Evolutionary conservation across 2,797 vertebrate genomes (phyloP), one percentile per base, ranked within the genome.

Genomic region (Malurus leucopterus): DNA sequence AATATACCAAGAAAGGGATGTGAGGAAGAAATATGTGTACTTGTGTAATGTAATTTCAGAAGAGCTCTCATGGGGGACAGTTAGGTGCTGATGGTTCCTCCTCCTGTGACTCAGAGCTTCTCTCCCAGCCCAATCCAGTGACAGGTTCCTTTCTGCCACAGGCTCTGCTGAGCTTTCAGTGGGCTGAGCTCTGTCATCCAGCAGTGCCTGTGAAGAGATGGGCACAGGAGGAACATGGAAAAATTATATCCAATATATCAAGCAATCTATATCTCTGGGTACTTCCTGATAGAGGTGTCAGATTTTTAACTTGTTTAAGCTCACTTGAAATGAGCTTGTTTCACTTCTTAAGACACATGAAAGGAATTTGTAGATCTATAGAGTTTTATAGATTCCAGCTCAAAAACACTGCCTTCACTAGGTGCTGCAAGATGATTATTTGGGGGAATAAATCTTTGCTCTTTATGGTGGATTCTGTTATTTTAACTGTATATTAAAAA

Each of bases 401-500:
- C 13, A 38, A 64, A 76, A 71, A 1, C 0, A 0, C 6, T 84
- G 15, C 15, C 18, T 59, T 85, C 50, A 27, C 30, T 57, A 32
- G 38, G 14, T 85, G 50, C 46, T 87, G 3, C 15, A 29, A 18
- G 26, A 14, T 26, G 16, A 36, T 53, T 64, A 40, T 86, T 86
- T 68, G 24, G 55, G 74, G 57, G 55, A 78, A 32, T 30, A 58
- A 57, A 36, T 72, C 17, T 71, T 71, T 74, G 65, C 32, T 77
- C 36, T 72, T 92, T n/a, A 16, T 24, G 59, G 29, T 72, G 40
- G 68, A 71, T 77, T 89, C 32, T 62, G 30, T 82, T 49, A 18
- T 29, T 75, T 67, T 55, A 76, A 67, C 30, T 51, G 29, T 46
- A 6, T 74, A 53, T 86, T 92, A 65, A 73, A 92, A 93, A 86